Evolutionary conservation across 1,140 invertebrate species (phyloP).

Genomic region (Drosophila setifemur): DNA sequence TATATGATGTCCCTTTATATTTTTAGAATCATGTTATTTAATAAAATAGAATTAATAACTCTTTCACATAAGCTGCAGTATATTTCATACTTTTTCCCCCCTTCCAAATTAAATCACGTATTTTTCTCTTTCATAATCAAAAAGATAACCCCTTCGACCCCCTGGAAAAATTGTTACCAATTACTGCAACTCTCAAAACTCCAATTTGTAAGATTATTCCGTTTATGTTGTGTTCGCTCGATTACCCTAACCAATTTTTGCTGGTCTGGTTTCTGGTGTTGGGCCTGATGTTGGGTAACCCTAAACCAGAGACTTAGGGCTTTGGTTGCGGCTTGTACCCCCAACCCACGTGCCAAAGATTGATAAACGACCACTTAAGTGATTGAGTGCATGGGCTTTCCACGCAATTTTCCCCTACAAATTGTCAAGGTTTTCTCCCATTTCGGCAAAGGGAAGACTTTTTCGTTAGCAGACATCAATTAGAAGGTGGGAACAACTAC

Average conservation of each 20-base stretch:
- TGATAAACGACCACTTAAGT: constrained; percentile 59
- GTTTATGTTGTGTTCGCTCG: constrained; percentile 18
- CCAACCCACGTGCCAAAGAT: constrained; percentile 12
- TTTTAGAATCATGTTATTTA: too few relatives aligned
- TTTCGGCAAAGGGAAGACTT: constrained; percentile 4
- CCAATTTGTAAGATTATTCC: constrained; percentile 30
- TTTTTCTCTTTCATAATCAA: background rate
- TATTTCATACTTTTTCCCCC: too few relatives aligned
- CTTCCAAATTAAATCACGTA: background rate
- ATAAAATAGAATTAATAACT: too few relatives aligned
- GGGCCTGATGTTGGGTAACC: too few relatives aligned
- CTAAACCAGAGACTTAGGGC: constrained; percentile 17
- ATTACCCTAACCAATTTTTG: constrained; percentile 12
- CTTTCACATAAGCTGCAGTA: too few relatives aligned
- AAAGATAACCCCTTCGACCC: too few relatives aligned
- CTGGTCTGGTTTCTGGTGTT: background rate
- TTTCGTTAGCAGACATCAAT: constrained; percentile 55
- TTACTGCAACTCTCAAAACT: constrained; percentile 16
- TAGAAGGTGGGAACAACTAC: constrained; percentile 26
- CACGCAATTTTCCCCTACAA: constrained; percentile 40
- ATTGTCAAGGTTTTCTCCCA: constrained; percentile 24
- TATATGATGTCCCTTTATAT: too few relatives aligned
- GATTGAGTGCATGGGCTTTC: constrained; percentile 57
- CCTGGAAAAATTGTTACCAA: constrained; percentile 12
- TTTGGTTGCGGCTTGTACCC: constrained; percentile 12